Evolutionary conservation across 1,140 invertebrate genomes (phyloP).

Genomic region (Formica exsecta): DNA sequence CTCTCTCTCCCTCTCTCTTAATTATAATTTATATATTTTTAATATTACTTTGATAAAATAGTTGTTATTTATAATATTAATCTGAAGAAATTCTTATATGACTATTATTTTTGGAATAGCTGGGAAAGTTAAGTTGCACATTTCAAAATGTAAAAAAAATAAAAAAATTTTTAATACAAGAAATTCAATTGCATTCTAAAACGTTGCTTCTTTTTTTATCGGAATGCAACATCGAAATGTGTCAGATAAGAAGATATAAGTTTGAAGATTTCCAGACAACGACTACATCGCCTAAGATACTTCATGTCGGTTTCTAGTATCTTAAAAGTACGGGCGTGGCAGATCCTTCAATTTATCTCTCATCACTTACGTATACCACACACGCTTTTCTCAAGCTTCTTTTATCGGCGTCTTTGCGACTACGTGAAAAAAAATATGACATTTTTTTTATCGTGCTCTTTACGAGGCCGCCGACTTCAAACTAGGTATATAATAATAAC

Average conservation of each 20-base stretch:
- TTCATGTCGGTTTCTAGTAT: conserved; percentile 24
- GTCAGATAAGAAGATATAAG: conserved; percentile 25
- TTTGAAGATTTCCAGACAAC: conserved; percentile 36
- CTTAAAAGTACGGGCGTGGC: conserved; percentile 44
- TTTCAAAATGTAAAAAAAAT: background rate
- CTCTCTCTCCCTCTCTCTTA: no score
- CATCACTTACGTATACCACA: conserved; percentile 25
- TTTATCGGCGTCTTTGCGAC: conserved; percentile 13
- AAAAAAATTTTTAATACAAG: background rate
- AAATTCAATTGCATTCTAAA: conserved; percentile 7
- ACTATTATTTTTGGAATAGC: background rate
- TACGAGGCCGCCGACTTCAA: background rate
- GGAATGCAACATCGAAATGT: background rate
- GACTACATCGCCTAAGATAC: background rate
- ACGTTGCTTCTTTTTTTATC: background rate
- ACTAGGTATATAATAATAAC: background rate
- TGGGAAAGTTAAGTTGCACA: background rate
- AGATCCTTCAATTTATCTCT: conserved; percentile 50
- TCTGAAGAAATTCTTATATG: background rate
- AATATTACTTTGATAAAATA: background rate
- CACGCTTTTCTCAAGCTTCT: conserved; percentile 8
- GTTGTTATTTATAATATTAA: background rate
- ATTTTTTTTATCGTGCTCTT: conserved; percentile 26
- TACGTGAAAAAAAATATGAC: background rate
- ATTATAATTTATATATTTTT: conserved; percentile 17